Conservation (phyloP, 2,113 vertebrate genomes). For the Halcyon senegalensis region DNA sequence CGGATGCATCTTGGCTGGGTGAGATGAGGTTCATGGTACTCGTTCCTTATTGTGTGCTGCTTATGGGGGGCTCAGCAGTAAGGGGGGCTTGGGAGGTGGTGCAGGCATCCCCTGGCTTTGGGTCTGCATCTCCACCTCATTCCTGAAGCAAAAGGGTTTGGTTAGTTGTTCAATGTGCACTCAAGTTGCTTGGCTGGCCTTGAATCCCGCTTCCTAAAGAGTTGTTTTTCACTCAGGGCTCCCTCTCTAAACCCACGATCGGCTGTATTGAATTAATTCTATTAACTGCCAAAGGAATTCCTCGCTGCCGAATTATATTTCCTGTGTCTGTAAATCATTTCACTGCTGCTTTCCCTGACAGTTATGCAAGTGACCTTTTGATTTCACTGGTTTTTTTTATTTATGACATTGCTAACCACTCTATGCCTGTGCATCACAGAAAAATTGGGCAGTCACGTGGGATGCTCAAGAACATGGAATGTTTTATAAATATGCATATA, state of each 20-base stretch:
- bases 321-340: constrained; percentile 69
- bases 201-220: constrained; percentile 3
- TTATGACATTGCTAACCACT: constrained; percentile 42
- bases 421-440: background rate
- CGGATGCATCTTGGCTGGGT: background rate
- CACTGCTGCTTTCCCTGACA: constrained; percentile 25
- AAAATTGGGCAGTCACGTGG: background rate
- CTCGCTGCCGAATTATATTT: constrained; percentile 60
- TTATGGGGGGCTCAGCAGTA: background rate
- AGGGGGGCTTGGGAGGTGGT: background rate
- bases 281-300: constrained; percentile 55
- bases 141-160: background rate
- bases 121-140: background rate
- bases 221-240: background rate
- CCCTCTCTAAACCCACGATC: background rate
- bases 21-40: accelerated
- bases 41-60: background rate
- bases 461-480: background rate
- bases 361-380: constrained; percentile 73
- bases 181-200: background rate
- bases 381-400: constrained; percentile 47
- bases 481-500: background rate
- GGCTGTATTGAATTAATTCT: constrained; percentile 57
- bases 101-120: accelerated
- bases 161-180: background rate